These are phyloP conservation scores for Stegodyphus mimosarum DNA, from an alignment of 1,140 invertebrate genomes.

Conservation along the genomic window DNA sequence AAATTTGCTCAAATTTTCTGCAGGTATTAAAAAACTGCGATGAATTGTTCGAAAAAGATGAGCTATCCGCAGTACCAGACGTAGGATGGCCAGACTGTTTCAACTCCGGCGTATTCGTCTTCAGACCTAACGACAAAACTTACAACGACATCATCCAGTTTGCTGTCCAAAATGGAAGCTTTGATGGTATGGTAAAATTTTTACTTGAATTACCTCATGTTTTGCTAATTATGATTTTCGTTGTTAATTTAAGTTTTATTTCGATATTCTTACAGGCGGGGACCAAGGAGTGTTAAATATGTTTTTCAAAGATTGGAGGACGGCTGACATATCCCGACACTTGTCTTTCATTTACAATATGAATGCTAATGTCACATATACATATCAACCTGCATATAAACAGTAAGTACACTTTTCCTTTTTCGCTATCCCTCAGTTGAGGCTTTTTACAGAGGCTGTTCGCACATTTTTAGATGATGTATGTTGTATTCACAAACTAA, in stretches of 20 bases:
- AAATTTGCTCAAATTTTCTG: neutral
- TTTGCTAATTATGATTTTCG: neutral
- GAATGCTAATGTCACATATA: conserved; percentile 93
- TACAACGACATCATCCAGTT: conserved; percentile 82
- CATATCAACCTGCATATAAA: conserved; percentile 97
- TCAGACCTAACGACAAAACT: conserved; percentile 83
- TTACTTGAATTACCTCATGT: neutral
- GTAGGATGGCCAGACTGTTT: conserved; percentile 95
- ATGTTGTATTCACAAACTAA: too few species aligned
- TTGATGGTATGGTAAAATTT: conserved; percentile 77
- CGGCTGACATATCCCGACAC: conserved; percentile 89
- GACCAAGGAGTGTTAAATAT: conserved; percentile 95
- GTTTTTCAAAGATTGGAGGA: conserved; percentile 93
- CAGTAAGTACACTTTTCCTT: conserved; percentile 76
- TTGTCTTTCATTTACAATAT: conserved; percentile 99
- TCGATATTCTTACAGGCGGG: conserved; percentile 68
- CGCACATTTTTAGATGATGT: too few species aligned
- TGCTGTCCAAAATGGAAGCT: conserved; percentile 84
- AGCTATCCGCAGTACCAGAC: conserved; percentile 94
- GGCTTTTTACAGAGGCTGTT: too few species aligned
- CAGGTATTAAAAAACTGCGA: conserved; percentile 86
- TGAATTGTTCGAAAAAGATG: conserved; percentile 92
- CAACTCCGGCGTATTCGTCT: conserved; percentile 96
- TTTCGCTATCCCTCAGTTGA: neutral
- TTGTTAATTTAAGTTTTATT: neutral